Evolutionary conservation across 2,797 vertebrate species (phyloP).

Genomic region (Pempheris klunzingeri): DNA sequence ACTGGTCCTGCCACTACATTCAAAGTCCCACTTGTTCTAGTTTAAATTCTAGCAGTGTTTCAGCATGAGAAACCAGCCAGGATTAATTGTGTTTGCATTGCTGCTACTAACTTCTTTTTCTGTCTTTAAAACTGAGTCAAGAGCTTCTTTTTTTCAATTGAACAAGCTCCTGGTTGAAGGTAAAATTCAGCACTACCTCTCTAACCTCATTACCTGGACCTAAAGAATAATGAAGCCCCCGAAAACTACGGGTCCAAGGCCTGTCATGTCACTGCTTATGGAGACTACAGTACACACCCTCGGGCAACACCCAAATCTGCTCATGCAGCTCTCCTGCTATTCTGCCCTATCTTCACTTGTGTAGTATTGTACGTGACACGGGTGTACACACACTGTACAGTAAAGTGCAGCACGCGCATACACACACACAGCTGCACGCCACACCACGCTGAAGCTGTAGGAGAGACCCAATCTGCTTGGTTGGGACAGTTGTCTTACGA

Average conservation of each 20-base stretch:
- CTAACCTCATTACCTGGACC: conserved; percentile 69
- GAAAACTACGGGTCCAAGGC: conserved; percentile 54
- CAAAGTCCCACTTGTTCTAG: not conserved
- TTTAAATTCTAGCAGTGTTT: not conserved
- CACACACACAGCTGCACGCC: conserved; percentile 35
- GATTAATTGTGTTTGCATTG: not conserved
- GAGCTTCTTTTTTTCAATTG: conserved; percentile 7
- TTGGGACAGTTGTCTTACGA: conserved; percentile 79
- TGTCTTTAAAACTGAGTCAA: conserved; percentile 4
- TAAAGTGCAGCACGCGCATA: conserved; percentile 37
- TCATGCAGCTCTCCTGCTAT: conserved; percentile 83
- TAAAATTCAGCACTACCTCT: conserved; percentile 21
- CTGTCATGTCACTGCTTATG: conserved; percentile 73
- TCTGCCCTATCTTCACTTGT: conserved; percentile 78
- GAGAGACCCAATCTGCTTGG: conserved; percentile 74
- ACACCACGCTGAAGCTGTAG: conserved; percentile 47
- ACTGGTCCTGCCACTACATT: not conserved
- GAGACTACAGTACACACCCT: conserved; percentile 63
- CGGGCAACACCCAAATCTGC: conserved; percentile 80
- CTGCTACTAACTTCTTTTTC: not conserved
- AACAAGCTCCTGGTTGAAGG: conserved; percentile 12
- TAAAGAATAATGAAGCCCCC: conserved; percentile 55
- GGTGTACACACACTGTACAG: conserved; percentile 29
- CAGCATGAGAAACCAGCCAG: not conserved
- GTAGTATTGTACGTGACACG: conserved; percentile 75